These are phyloP conservation scores for Mus musculus DNA, from an alignment of 2,113 vertebrate species.

Conservation along the genomic window DNA sequence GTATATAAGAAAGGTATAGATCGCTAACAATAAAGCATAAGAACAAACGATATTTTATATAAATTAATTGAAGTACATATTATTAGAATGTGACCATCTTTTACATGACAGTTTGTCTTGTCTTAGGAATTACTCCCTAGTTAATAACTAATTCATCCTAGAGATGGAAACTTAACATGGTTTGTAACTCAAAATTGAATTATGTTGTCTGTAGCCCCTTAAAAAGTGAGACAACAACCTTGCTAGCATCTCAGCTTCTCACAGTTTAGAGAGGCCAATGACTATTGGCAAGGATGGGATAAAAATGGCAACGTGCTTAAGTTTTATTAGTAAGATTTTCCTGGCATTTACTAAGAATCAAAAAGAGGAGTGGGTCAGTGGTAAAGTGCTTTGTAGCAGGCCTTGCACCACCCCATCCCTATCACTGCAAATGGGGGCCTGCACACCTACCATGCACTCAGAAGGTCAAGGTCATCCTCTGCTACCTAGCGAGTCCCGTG, in stretches of 20 bases:
- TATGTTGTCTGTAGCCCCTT: not conserved
- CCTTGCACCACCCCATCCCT: not conserved
- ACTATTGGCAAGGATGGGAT: slow-evolving; percentile 31
- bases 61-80: slow-evolving; percentile 33
- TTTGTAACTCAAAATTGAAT: slow-evolving; percentile 19
- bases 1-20: not conserved
- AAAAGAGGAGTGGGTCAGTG: not conserved
- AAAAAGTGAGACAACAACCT: slow-evolving; percentile 13
- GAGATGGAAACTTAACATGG: not conserved
- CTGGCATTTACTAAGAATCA: not conserved
- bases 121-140: not conserved
- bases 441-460: not conserved
- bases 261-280: not conserved
- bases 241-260: not conserved
- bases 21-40: not conserved
- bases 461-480: not conserved
- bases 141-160: slow-evolving; percentile 35
- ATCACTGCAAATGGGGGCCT: not conserved
- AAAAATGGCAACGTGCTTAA: slow-evolving; percentile 3
- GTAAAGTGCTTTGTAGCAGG: not conserved
- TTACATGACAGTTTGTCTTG: not conserved
- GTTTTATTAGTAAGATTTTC: not conserved
- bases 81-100: not conserved
- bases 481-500: not conserved
- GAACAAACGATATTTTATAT: not conserved